Percentiles rank a stretch among this genome's conserved stretches.
phyloP scores from a whole-genome alignment of 2,113 vertebrate genomes.

The Carassius gibelio region DNA sequence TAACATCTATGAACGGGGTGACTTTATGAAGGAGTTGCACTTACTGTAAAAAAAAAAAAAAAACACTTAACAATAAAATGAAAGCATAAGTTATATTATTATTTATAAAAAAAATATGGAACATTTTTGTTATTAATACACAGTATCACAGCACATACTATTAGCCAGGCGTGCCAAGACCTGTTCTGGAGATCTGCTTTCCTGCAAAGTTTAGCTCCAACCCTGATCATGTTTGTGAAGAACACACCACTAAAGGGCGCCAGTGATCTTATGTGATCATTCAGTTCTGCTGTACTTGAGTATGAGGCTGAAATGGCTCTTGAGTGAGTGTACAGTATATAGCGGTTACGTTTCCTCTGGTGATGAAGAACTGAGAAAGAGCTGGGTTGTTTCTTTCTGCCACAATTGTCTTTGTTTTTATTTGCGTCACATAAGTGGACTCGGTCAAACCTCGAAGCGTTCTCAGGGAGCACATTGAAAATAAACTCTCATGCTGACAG shows the following conservation, averaged over 20 bases:
- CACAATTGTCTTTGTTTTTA: not conserved
- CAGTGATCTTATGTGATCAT: not conserved
- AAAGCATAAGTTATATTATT: not conserved
- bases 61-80: not conserved
- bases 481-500: not conserved
- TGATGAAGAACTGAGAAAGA: not conserved
- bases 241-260: not conserved
- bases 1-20: not conserved
- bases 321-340: not conserved
- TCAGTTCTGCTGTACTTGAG: not conserved
- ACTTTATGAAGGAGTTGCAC: not conserved
- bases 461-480: not conserved
- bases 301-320: not conserved
- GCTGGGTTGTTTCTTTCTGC: not conserved
- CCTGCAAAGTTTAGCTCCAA: too few relatives aligned
- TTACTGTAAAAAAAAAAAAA: too few relatives aligned
- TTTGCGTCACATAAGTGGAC: not conserved
- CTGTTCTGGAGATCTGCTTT: too few relatives aligned
- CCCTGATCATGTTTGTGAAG: too few relatives aligned
- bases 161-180: too few relatives aligned
- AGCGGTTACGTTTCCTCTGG: not conserved
- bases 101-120: not conserved
- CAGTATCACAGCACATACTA: too few relatives aligned
- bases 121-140: too few relatives aligned
- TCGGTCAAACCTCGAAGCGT: not conserved